phyloP scores from a whole-genome alignment of 2,888 invertebrate genomes.

The Trachelus tabidus region DNA sequence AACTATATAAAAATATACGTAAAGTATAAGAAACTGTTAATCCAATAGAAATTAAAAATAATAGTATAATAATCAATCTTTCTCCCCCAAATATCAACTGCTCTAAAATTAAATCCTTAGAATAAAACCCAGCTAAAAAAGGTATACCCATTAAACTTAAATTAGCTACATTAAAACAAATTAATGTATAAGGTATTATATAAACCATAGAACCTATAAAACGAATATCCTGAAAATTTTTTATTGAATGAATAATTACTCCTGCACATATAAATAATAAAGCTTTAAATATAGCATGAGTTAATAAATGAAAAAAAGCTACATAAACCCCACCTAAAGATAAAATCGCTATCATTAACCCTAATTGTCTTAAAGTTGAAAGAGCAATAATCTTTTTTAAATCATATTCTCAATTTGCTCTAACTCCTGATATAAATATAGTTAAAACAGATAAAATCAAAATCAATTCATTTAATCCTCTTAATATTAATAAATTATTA shows the following conservation, averaged over 20 bases:
- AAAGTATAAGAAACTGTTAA: too few relatives aligned
- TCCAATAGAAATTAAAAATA: constrained; percentile 2
- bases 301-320: constrained; percentile 79
- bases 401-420: constrained; percentile 76
- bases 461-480: constrained; percentile 10
- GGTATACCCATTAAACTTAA: constrained; percentile 74
- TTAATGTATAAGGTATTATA: constrained; percentile 70
- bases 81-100: constrained; percentile 20
- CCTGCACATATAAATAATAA: constrained; percentile 81
- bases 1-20: too few relatives aligned
- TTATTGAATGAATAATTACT: constrained; percentile 74
- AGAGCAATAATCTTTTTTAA: constrained; percentile 84
- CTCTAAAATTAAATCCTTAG: constrained; percentile 64
- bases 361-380: constrained; percentile 81
- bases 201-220: constrained; percentile 68
- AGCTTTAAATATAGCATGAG: constrained; percentile 82
- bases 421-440: constrained; percentile 72
- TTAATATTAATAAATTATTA: constrained; percentile 60
- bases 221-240: constrained; percentile 77
- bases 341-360: constrained; percentile 77
- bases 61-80: constrained; percentile 31
- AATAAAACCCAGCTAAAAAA: constrained; percentile 74
- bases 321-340: constrained; percentile 69
- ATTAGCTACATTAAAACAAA: constrained; percentile 72
- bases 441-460: constrained; percentile 65